phyloP scores from a whole-genome alignment of 2,888 invertebrate species.

The Allacma fusca region DNA sequence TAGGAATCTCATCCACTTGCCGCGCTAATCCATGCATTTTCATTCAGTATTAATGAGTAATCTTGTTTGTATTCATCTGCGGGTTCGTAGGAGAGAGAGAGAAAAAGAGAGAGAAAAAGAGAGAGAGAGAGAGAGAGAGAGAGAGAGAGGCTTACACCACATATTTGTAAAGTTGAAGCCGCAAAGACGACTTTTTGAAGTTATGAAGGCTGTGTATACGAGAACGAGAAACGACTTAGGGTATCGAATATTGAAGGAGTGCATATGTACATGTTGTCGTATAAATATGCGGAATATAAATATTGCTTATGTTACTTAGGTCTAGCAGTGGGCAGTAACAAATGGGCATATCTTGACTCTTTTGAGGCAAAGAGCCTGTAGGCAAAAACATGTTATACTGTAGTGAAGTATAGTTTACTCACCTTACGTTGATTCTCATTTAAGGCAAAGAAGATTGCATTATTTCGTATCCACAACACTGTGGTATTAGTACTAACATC shows the following conservation, averaged over 20 bases:
- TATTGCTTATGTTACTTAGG: neutral
- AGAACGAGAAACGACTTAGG: neutral
- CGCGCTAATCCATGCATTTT: neutral
- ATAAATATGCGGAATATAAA: neutral
- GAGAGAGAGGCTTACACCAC: no score
- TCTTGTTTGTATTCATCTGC: conserved; percentile 7
- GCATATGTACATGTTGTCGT: neutral
- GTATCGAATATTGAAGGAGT: neutral
- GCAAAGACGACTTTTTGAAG: no score
- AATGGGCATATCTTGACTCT: conserved; percentile 3
- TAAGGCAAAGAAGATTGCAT: conserved; percentile 1
- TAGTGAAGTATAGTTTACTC: neutral
- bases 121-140: no score
- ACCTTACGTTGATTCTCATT: conserved; percentile 21
- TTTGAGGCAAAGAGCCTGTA: conserved; percentile 13
- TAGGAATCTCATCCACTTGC: neutral
- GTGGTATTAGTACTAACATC: conserved; percentile 9
- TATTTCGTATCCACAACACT: neutral
- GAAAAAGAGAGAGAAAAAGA: no score
- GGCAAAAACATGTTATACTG: conserved; percentile 13
- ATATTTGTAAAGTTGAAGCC: no score
- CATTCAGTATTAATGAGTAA: neutral
- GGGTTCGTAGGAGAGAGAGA: neutral
- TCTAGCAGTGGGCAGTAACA: neutral
- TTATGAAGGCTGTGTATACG: neutral